Percentiles rank a stretch among this genome's conserved stretches.
phyloP scores from a whole-genome alignment of 2,113 vertebrate species.

The Pleuronectes platessa region DNA sequence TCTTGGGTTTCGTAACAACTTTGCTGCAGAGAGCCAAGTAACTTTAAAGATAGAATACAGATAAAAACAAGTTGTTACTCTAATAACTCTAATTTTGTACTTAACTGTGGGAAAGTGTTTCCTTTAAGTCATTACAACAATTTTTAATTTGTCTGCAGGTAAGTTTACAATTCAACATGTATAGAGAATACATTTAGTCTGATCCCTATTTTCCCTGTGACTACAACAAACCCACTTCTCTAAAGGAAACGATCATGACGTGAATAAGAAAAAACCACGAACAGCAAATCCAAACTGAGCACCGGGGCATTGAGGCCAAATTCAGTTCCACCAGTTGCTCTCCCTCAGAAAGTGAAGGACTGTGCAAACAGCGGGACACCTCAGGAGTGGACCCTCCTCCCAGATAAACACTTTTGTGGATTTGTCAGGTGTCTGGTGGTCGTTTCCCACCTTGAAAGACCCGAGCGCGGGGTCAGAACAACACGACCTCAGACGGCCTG shows the following conservation, averaged over 20 bases:
- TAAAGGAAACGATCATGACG: too few species aligned
- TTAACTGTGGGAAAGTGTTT: neutral
- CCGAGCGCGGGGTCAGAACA: slow-evolving; percentile 31
- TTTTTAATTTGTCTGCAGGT: neutral
- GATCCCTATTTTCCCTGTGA: neutral
- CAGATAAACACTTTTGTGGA: slow-evolving; percentile 18
- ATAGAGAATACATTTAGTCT: neutral
- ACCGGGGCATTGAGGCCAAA: neutral
- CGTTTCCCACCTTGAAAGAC: slow-evolving; percentile 17
- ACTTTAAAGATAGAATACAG: too few species aligned
- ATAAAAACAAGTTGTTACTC: too few species aligned
- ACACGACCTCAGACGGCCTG: slow-evolving; percentile 32
- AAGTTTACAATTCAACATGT: neutral
- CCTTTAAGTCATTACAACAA: neutral
- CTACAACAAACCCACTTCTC: neutral
- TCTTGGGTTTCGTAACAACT: neutral
- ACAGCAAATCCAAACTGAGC: too few species aligned
- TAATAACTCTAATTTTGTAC: neutral
- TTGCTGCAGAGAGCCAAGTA: too few species aligned
- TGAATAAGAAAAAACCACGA: too few species aligned
- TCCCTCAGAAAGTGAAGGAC: neutral
- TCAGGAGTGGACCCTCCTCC: slow-evolving; percentile 5
- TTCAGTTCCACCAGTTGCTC: slow-evolving; percentile 2
- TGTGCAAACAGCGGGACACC: slow-evolving; percentile 24
- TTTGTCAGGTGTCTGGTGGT: slow-evolving; percentile 23